Conservation (phyloP, 2,797 vertebrate species). For the Mareca penelope region DNA sequence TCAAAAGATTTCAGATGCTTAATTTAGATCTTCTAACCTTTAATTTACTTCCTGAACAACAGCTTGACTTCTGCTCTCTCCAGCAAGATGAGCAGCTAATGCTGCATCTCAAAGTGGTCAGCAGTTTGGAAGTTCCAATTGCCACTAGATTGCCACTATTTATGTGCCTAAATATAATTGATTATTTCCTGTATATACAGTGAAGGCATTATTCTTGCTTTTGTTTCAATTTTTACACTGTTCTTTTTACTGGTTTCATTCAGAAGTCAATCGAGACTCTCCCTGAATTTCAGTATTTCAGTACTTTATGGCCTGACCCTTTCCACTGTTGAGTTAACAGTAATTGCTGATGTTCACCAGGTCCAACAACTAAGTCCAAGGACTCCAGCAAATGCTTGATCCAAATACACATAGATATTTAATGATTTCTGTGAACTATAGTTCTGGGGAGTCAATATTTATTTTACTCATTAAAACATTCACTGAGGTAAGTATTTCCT, state of each 20-base stretch:
- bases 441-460: background rate
- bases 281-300: background rate
- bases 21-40: background rate
- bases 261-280: background rate
- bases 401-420: background rate
- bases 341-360: background rate
- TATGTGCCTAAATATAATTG: background rate
- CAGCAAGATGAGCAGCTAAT: background rate
- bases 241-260: background rate
- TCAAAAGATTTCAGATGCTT: background rate
- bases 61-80: background rate
- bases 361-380: background rate
- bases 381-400: background rate
- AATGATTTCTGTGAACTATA: background rate
- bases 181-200: too few relatives aligned
- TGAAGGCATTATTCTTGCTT: background rate
- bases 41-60: background rate
- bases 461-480: fast-evolving
- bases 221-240: background rate
- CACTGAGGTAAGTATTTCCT: background rate
- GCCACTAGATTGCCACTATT: background rate
- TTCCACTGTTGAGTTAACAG: background rate
- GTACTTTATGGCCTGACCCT: background rate
- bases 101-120: background rate
- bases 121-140: background rate